Percentiles rank a stretch among this genome's conserved stretches.
These are phyloP conservation scores for Numida meleagris DNA, from an alignment of 2,113 vertebrate species.

Conservation along the genomic window DNA sequence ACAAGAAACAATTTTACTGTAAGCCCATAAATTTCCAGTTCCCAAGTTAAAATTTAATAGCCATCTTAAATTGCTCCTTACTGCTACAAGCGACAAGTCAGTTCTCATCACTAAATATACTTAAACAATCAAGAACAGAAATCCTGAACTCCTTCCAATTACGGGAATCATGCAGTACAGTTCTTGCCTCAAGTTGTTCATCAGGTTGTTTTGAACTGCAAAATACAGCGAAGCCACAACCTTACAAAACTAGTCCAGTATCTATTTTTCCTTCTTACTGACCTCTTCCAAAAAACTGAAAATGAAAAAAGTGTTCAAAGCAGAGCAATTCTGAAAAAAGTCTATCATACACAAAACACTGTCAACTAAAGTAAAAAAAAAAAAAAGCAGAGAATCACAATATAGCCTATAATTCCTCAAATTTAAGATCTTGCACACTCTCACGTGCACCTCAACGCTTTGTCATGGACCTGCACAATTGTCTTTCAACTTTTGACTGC, in stretches of 20 bases:
- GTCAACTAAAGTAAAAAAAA: neutral
- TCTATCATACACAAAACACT: neutral
- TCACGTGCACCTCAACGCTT: neutral
- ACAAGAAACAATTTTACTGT: neutral
- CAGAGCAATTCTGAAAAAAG: neutral
- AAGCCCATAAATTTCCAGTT: neutral
- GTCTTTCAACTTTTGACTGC: neutral
- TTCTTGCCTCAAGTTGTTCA: fast-evolving
- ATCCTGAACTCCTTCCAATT: neutral
- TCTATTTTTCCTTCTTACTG: neutral
- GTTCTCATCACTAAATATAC: neutral
- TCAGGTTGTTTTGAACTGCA: neutral
- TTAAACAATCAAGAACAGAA: neutral
- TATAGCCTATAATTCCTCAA: neutral
- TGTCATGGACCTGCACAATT: neutral
- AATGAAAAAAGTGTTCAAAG: neutral
- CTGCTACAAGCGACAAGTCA: neutral
- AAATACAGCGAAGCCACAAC: neutral
- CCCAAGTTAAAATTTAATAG: neutral
- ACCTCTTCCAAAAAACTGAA: neutral
- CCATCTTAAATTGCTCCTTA: neutral
- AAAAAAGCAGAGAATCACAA: neutral
- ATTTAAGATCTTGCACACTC: neutral
- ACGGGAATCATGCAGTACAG: neutral
- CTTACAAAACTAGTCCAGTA: neutral